Base-by-base conservation (phyloP, 2,888 invertebrate genomes). In the Charanyca ferruginea region DNA sequence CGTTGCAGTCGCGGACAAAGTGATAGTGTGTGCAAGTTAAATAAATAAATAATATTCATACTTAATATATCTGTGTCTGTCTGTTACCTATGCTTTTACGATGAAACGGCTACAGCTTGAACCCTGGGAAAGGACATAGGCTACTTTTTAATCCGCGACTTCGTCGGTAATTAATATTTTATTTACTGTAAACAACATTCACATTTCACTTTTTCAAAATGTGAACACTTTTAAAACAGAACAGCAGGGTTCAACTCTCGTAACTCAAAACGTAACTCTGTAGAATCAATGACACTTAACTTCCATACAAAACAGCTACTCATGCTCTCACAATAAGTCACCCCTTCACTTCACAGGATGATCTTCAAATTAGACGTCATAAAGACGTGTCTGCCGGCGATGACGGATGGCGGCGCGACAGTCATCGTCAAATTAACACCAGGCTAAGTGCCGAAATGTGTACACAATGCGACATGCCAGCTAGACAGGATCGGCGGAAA, bases 371-470 rank as follows among this genome's bases (percentile, higher is more conserved):
- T 93, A 92, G 88, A 88, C 89, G 90, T 91, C 91, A 91, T 90
- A 92, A 91, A 90, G 92, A 90, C 89, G 90, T 83, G 87, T 87
- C 88, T 84, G 84, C 88, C 91, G 89, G 93, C 92, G 80, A 90
- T 93, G 94, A 93, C 94, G 91, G 92, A 94, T 93, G 90, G 88
- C 80, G 90, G 88, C 81, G 89, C 87, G 93, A 91, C 90, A 93
- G 92, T 93, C 94, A 94, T 94, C 90, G 91, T 84, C 91, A 93
- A 94, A 94, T 94, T 93, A 93, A 94, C 94, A 91, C 87, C 85
- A 73, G 80, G 87, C 90, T 93, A 93, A 94, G 95, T 94, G 94
- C 94, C 89, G 91, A 94, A 94, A 87, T 95, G 90, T 95, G 94
- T 94, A 93, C 89, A 91, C 89, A 89, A 85, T 89, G 85, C 86